A percentile compares a stretch with the other conserved stretches of the same genome.
Evolutionary conservation across 2,113 vertebrate species (phyloP).

Genomic region (Serranochromis macrocephalus): DNA sequence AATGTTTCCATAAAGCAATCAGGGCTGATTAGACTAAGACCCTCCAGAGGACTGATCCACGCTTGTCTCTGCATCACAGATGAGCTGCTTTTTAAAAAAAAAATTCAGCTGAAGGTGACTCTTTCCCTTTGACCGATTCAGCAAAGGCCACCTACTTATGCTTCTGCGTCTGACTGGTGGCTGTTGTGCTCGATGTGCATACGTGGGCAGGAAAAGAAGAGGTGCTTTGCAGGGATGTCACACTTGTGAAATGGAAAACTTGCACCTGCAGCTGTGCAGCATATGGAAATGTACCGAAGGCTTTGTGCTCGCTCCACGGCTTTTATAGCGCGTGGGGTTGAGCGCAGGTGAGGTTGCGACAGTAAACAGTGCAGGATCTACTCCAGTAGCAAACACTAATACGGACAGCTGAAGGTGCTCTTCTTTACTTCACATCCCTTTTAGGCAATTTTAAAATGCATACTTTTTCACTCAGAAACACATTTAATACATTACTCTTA

Average conservation of each 20-base stretch:
- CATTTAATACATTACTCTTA: neutral
- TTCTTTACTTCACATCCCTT: neutral
- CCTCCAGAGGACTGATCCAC: neutral
- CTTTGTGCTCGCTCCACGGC: neutral
- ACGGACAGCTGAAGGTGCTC: neutral
- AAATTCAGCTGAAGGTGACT: slow-evolving; percentile 33
- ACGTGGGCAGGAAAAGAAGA: slow-evolving; percentile 22
- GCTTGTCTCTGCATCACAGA: neutral
- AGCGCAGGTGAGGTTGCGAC: slow-evolving; percentile 55
- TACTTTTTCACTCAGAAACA: neutral
- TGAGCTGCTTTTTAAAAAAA: neutral
- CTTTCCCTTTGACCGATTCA: slow-evolving; percentile 38
- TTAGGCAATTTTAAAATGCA: neutral
- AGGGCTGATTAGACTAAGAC: neutral
- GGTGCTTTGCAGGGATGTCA: slow-evolving; percentile 19
- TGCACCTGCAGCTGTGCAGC: slow-evolving; percentile 49
- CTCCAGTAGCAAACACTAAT: neutral
- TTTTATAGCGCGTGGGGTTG: slow-evolving; percentile 44
- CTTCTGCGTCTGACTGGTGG: neutral
- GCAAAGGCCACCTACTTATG: neutral
- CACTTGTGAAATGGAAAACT: slow-evolving; percentile 54
- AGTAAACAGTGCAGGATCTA: slow-evolving; percentile 44
- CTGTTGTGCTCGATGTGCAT: neutral
- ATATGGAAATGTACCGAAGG: slow-evolving; percentile 62
- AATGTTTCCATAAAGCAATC: slow-evolving; percentile 1